Conservation (phyloP, 2,797 vertebrate genomes). For the Sebastes goodei region DNA sequence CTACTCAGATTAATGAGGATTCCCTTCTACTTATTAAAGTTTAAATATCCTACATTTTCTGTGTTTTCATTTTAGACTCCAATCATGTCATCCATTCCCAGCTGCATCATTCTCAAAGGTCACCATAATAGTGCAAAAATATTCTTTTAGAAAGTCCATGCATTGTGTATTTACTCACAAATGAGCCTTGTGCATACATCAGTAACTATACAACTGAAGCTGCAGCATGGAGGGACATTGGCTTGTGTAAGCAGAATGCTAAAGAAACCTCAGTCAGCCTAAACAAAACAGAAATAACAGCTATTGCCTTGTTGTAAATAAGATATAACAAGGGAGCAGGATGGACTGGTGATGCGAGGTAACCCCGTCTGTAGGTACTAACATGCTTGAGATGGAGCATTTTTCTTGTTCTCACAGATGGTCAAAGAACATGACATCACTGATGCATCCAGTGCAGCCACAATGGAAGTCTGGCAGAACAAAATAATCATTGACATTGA, state of each 20-base stretch:
- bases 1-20: background rate
- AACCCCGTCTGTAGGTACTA: background rate
- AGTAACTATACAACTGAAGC: slow-evolving; percentile 21
- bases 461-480: background rate
- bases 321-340: background rate
- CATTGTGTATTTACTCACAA: slow-evolving; percentile 31
- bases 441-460: background rate
- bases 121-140: slow-evolving; percentile 49
- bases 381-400: background rate
- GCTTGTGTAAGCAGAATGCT: background rate
- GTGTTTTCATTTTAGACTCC: background rate
- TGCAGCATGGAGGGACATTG: slow-evolving; percentile 32
- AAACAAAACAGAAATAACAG: background rate
- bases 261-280: background rate
- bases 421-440: background rate
- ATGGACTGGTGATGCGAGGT: background rate
- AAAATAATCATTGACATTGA: background rate
- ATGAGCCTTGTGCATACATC: slow-evolving; percentile 36
- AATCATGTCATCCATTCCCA: background rate
- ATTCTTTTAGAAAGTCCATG: slow-evolving; percentile 41
- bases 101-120: slow-evolving; percentile 18
- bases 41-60: background rate
- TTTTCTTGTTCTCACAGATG: background rate
- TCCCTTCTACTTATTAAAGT: background rate
- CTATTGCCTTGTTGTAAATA: background rate